These are phyloP conservation scores for Acanthornis magna DNA, from an alignment of 2,797 vertebrate genomes.

Conservation along the genomic window DNA sequence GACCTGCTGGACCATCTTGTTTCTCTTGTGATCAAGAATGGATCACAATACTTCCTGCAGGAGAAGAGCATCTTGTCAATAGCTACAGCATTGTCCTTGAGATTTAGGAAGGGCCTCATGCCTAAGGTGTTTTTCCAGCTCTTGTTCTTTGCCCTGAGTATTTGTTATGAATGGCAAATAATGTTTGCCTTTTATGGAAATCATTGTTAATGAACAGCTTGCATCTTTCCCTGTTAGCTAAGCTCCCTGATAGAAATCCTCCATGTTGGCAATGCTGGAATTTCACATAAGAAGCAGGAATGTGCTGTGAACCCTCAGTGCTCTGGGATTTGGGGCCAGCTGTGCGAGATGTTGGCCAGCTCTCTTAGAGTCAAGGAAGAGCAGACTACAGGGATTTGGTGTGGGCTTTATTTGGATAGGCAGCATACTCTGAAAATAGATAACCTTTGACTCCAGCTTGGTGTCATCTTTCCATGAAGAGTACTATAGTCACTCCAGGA, in stretches of 20 bases:
- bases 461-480: not conserved
- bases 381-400: constrained; percentile 9
- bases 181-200: not conserved
- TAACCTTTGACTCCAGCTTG: constrained; percentile 55
- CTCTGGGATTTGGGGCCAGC: constrained; percentile 8
- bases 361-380: constrained; percentile 4
- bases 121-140: not conserved
- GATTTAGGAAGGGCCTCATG: not conserved
- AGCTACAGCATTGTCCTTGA: not conserved
- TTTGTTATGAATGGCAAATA: not conserved
- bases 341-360: constrained; percentile 32
- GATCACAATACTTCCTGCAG: not conserved
- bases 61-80: not conserved
- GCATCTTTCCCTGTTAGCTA: not conserved
- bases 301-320: constrained; percentile 4
- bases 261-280: not conserved
- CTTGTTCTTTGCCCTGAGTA: not conserved
- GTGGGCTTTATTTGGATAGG: not conserved
- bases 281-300: not conserved
- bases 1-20: not conserved
- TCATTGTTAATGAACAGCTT: not conserved
- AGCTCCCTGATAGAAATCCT: not conserved
- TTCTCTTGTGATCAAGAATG: not conserved
- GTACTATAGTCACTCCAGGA: not conserved
- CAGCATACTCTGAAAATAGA: constrained; percentile 13